phyloP scores from a whole-genome alignment of 2,113 vertebrate genomes.

The Symphodus melops region DNA sequence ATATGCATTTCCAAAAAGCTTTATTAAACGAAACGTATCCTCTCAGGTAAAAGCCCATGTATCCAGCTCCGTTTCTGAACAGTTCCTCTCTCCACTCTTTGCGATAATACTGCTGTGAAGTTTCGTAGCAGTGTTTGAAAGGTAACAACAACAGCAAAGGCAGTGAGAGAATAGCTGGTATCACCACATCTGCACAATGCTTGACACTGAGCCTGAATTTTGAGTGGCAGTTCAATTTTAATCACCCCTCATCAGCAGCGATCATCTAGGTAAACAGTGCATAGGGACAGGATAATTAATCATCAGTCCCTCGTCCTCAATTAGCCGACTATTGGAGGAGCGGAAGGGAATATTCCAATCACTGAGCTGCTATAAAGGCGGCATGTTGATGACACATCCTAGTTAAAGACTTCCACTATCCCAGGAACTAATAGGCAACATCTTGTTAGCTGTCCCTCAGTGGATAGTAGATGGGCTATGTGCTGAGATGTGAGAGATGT shows the following conservation, averaged over 20 bases:
- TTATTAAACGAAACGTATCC: neutral
- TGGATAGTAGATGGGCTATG: constrained; percentile 34
- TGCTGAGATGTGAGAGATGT: constrained; percentile 16
- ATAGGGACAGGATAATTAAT: constrained; percentile 64
- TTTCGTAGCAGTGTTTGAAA: constrained; percentile 10
- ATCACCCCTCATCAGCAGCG: constrained; percentile 63
- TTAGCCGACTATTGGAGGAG: constrained; percentile 57
- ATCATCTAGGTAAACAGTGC: constrained; percentile 68
- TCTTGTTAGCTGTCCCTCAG: constrained; percentile 61
- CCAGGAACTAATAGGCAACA: constrained; percentile 59
- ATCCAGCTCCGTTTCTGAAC: neutral
- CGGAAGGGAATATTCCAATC: constrained; percentile 61
- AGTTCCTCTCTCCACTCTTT: neutral
- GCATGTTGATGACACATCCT: constrained; percentile 66
- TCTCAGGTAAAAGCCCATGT: neutral
- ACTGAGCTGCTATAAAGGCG: constrained; percentile 56
- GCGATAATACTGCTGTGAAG: neutral
- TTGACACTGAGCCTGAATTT: constrained; percentile 41
- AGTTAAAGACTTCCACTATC: constrained; percentile 64
- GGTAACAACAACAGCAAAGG: neutral
- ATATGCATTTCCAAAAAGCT: no score
- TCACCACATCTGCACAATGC: constrained; percentile 29
- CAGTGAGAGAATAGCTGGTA: constrained; percentile 24
- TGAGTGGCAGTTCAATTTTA: constrained; percentile 71
- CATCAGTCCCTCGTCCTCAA: constrained; percentile 66